Evolutionary conservation across 2,888 invertebrate genomes (phyloP).

Genomic region (Sthenelais limicola): DNA sequence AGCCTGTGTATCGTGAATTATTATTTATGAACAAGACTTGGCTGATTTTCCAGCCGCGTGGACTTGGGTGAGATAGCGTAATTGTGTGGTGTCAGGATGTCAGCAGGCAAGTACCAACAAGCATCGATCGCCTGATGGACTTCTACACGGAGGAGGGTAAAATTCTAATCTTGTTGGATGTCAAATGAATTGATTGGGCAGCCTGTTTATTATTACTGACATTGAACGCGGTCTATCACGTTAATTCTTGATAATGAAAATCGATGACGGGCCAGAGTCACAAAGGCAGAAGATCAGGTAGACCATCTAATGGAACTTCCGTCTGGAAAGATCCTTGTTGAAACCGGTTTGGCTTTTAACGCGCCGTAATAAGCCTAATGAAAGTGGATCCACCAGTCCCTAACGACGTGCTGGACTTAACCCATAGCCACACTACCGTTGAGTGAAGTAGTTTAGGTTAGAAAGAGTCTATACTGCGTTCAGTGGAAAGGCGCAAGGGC

Average conservation of each 20-base stretch:
- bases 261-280: slow-evolving; percentile 3
- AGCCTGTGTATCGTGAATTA: background rate
- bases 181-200: slow-evolving; percentile 12
- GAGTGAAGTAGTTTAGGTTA: too few species aligned
- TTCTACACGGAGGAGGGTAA: background rate
- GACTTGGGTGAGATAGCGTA: background rate
- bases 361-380: slow-evolving; percentile 35
- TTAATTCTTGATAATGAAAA: slow-evolving; percentile 36
- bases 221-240: slow-evolving; percentile 4
- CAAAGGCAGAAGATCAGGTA: slow-evolving; percentile 24
- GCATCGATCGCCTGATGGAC: slow-evolving; percentile 20
- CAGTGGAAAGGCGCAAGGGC: too few species aligned
- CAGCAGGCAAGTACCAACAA: background rate
- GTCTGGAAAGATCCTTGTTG: slow-evolving; percentile 4
- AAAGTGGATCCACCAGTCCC: slow-evolving; percentile 22
- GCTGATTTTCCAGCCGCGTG: background rate
- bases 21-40: slow-evolving; percentile 27
- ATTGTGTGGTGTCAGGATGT: slow-evolving; percentile 10
- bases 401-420: too few species aligned
- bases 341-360: slow-evolving; percentile 35
- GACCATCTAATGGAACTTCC: slow-evolving; percentile 20
- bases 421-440: background rate
- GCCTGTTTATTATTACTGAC: slow-evolving; percentile 37
- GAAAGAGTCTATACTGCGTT: too few species aligned
- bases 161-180: slow-evolving; percentile 36